These are phyloP conservation scores for Epistrophe grossulariae DNA, from an alignment of 2,888 invertebrate genomes.

Conservation along the genomic window DNA sequence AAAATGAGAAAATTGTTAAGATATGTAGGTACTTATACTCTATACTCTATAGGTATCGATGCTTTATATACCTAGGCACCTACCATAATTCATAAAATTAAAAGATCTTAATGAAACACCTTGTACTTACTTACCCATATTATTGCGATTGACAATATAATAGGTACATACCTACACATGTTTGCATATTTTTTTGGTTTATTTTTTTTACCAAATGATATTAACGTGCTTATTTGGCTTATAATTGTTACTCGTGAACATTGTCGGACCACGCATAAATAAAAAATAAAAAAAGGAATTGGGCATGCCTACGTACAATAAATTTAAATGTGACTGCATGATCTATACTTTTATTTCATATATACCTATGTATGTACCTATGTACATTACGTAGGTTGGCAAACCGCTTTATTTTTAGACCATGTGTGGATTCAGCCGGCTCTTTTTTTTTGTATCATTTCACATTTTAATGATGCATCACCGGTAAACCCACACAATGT, in stretches of 20 bases:
- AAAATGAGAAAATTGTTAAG: no score
- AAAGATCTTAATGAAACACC: no score
- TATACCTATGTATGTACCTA: no score
- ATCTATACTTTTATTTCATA: not conserved
- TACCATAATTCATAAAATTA: no score
- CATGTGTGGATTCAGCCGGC: constrained; percentile 5
- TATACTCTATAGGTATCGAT: no score
- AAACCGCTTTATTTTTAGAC: constrained; percentile 16
- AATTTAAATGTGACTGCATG: not conserved
- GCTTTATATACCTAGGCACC: no score
- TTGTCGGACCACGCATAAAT: not conserved
- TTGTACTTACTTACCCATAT: not conserved
- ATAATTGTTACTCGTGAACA: constrained; percentile 1
- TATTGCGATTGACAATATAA: not conserved
- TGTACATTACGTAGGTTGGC: not conserved
- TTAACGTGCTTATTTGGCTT: not conserved
- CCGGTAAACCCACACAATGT: constrained; percentile 11
- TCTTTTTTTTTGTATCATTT: not conserved
- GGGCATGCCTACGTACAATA: not conserved
- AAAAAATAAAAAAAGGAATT: not conserved
- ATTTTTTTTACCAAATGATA: not conserved
- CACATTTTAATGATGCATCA: constrained; percentile 7
- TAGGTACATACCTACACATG: not conserved
- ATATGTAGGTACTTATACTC: no score
- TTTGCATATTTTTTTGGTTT: not conserved